These are phyloP conservation scores for Drosophila kanekoi DNA, from an alignment of 2,888 invertebrate species.

Conservation along the genomic window DNA sequence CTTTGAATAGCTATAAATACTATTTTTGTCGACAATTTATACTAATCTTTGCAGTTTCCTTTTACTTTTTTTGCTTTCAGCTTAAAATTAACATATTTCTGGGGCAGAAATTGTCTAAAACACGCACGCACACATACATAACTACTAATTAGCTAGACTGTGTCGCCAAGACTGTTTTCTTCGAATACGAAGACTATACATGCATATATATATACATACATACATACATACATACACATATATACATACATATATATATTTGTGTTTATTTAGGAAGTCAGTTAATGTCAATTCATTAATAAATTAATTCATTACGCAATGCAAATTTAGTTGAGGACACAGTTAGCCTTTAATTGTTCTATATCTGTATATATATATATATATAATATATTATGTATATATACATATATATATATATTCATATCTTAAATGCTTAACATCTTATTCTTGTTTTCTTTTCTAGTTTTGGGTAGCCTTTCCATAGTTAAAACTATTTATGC, in stretches of 20 bases:
- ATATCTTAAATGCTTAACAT: slow-evolving; percentile 31
- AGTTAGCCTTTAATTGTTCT: slow-evolving; percentile 62
- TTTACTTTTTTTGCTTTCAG: slow-evolving; percentile 45
- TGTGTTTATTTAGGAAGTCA: slow-evolving; percentile 55
- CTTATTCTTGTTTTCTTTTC: slow-evolving; percentile 26
- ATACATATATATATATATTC: slow-evolving; percentile 3
- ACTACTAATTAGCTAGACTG: slow-evolving; percentile 52
- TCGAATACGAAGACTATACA: slow-evolving; percentile 56
- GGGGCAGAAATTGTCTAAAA: slow-evolving; percentile 72
- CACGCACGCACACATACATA: slow-evolving; percentile 35
- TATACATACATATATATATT: slow-evolving; percentile 12
- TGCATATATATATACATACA: slow-evolving; percentile 18
- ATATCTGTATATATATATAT: slow-evolving; percentile 40
- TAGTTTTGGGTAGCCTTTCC: slow-evolving; percentile 45
- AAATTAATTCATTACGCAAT: slow-evolving; percentile 38
- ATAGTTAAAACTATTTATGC: slow-evolving; percentile 39
- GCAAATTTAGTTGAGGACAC: slow-evolving; percentile 43
- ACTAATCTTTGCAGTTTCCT: slow-evolving; percentile 72
- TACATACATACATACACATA: slow-evolving; percentile 14
- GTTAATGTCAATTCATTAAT: slow-evolving; percentile 41
- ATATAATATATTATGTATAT: slow-evolving; percentile 1
- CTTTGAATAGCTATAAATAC: slow-evolving; percentile 76
- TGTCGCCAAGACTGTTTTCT: slow-evolving; percentile 37
- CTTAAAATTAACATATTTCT: slow-evolving; percentile 59
- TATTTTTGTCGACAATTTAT: slow-evolving; percentile 74